phyloP scores from a whole-genome alignment of 2,888 invertebrate genomes.

The Helleia helle region DNA sequence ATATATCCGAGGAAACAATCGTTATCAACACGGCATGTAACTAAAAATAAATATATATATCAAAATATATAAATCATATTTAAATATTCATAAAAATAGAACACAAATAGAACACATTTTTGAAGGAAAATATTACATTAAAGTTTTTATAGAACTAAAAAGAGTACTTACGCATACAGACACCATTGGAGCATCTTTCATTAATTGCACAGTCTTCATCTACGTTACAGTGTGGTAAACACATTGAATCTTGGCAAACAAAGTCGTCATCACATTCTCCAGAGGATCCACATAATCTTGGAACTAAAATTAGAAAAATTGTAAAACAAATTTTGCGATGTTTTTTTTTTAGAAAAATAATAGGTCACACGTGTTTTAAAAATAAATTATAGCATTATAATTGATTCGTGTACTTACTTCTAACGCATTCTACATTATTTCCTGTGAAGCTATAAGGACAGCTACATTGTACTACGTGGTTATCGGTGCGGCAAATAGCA shows the following conservation, averaged over 20 bases:
- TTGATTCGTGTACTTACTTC: conserved; percentile 64
- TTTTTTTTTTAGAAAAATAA: not conserved
- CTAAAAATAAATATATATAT: conserved; percentile 46
- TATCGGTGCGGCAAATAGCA: conserved; percentile 81
- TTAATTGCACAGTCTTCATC: conserved; percentile 92
- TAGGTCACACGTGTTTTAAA: too few relatives aligned
- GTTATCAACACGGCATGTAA: conserved; percentile 92
- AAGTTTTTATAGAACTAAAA: too few relatives aligned
- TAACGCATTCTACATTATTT: conserved; percentile 87
- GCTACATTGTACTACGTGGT: conserved; percentile 84
- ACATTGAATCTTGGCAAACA: conserved; percentile 86
- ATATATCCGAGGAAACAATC: conserved; percentile 95
- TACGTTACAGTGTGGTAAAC: conserved; percentile 81
- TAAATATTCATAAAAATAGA: too few relatives aligned
- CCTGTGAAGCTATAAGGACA: conserved; percentile 92
- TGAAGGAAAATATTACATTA: not conserved
- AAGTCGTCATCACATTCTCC: conserved; percentile 82
- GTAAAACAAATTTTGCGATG: not conserved
- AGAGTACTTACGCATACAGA: conserved; percentile 83
- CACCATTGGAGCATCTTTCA: conserved; percentile 88
- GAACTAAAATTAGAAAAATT: conserved; percentile 66
- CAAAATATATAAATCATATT: too few relatives aligned
- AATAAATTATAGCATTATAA: not conserved
- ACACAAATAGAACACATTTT: conserved; percentile 1
- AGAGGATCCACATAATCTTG: conserved; percentile 80